Percentiles rank a stretch among this genome's conserved stretches.
Evolutionary conservation across 1,140 invertebrate genomes (phyloP).

Genomic region (Daktulosphaira vitifoliae): DNA sequence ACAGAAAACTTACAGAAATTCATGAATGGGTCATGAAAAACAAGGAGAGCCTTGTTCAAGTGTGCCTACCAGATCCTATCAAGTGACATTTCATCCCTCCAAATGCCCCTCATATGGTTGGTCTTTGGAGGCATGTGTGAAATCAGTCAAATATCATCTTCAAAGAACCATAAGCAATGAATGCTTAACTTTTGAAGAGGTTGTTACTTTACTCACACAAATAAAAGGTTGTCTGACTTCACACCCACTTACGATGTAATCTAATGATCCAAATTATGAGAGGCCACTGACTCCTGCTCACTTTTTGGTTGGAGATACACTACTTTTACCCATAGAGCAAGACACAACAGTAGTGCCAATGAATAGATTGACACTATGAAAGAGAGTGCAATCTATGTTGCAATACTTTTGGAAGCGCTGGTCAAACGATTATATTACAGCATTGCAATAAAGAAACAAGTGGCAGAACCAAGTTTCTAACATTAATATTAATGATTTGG

Average conservation of each 20-base stretch:
- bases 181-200: slow-evolving; percentile 40
- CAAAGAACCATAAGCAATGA: background rate
- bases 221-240: slow-evolving; percentile 42
- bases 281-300: slow-evolving; percentile 40
- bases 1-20: too few relatives aligned
- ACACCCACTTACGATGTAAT: slow-evolving; percentile 41
- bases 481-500: too few relatives aligned
- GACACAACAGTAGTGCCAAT: slow-evolving; percentile 15
- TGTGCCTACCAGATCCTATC: too few relatives aligned
- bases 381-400: slow-evolving; percentile 35
- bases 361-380: slow-evolving; percentile 35
- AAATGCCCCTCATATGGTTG: too few relatives aligned
- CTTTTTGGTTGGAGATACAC: slow-evolving; percentile 37
- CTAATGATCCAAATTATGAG: slow-evolving; percentile 39
- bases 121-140: background rate
- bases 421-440: slow-evolving; percentile 37
- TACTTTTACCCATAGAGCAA: slow-evolving; percentile 13
- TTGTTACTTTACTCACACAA: slow-evolving; percentile 40
- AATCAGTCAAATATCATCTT: slow-evolving; percentile 18
- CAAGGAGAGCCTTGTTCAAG: too few relatives aligned
- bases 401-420: slow-evolving; percentile 40
- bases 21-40: too few relatives aligned
- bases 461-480: too few relatives aligned
- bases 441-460: slow-evolving; percentile 23
- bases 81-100: too few relatives aligned